Base-by-base conservation (phyloP, 1,140 invertebrate species). In the Chrysomallon squamiferum region DNA sequence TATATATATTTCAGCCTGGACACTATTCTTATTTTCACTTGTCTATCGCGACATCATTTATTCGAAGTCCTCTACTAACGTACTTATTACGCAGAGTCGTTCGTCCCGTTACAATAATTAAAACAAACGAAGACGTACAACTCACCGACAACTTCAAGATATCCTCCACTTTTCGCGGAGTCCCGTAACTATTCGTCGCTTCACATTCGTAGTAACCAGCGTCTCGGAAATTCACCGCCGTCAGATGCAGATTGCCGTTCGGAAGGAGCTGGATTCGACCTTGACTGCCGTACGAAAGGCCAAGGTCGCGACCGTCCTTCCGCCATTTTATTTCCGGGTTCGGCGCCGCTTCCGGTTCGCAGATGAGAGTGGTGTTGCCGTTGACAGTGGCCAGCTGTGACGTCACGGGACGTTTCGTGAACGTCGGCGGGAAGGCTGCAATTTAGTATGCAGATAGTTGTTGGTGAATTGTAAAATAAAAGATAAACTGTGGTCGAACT, bases 311-410 rank as follows among this genome's bases (percentile, higher is more conserved):
- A n/a, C 92, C 93, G 87, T 97, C 92, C 84, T 95, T 95, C 78
- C 92, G 92, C 95, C 95, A 98, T 35, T 90, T 88, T 78, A 95
- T 95, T 73, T 90, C 90, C 0, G 96, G 94, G 72, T 88, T 89
- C 0, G 96, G 96, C 4, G 96, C 95, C 22, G 94, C 95, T 88
- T 98, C 96, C 0, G 96, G 95, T 76, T 93, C 90, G 84, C 96
- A 98, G 50, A 89, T 88, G 56, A 98, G 91, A 0, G 95, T 97
- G 0, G 94, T 91, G 85, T 97, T 97, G 45, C 94, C 93, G 67
- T 91, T 91, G 84, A 95, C 92, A 1, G 93, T 92, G 1, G 93
- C 95, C 86, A 95, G 94, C 85, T 59, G 38, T 22, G 95, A 93
- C 0, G 90, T 87, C 38, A 98, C 84, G 2, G 95, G 95, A 50